Conservation (phyloP, 2,888 invertebrate genomes). For the Carterocephalus palaemon region DNA sequence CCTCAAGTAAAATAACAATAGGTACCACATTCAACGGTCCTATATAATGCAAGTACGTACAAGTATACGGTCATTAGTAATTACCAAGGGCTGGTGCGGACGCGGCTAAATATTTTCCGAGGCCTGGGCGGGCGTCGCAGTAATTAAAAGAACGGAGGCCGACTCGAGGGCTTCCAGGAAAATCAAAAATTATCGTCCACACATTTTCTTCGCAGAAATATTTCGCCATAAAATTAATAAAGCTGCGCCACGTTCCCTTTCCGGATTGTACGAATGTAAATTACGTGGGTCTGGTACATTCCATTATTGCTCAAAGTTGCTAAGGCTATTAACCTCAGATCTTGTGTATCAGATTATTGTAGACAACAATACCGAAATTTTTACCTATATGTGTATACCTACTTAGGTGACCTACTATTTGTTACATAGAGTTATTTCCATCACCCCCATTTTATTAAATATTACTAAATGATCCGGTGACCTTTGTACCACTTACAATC, state of each 20-base stretch:
- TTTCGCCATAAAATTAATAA: constrained; percentile 36
- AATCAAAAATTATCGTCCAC: constrained; percentile 70
- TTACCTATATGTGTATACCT: no score
- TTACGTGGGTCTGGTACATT: neutral
- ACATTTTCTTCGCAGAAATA: constrained; percentile 53
- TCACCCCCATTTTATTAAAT: no score
- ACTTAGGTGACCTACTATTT: no score
- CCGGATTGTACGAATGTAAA: neutral
- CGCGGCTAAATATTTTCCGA: constrained; percentile 72
- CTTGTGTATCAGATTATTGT: no score
- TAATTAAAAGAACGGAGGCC: constrained; percentile 70
- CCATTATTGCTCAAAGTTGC: neutral
- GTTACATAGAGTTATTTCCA: no score
- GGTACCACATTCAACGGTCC: constrained; percentile 3
- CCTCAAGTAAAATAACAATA: no score
- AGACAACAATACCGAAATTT: no score
- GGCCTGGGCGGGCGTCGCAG: constrained; percentile 52
- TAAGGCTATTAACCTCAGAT: no score
- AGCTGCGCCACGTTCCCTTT: constrained; percentile 11
- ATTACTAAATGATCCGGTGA: no score
- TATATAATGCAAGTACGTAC: constrained; percentile 28
- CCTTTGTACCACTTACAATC: no score
- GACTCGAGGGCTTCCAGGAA: constrained; percentile 48
- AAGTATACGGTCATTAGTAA: constrained; percentile 70
- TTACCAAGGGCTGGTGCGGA: constrained; percentile 64